These are phyloP conservation scores for Eublepharis macularius DNA, from an alignment of 2,113 vertebrate genomes.

Conservation along the genomic window DNA sequence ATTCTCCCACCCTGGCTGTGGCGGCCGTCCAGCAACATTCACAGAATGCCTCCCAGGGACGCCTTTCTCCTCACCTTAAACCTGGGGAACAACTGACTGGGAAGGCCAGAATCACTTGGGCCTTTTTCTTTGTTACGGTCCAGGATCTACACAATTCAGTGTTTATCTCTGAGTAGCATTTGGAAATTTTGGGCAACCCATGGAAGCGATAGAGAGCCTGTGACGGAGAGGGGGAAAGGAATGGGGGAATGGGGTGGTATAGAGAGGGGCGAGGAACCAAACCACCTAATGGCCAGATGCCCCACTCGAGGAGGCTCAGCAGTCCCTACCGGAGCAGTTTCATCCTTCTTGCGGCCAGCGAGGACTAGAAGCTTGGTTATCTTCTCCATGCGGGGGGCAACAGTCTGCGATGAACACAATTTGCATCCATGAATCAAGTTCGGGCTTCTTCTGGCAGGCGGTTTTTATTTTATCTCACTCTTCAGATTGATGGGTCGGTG, in stretches of 20 bases:
- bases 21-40: background rate
- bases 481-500: too few relatives aligned
- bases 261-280: background rate
- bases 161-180: background rate
- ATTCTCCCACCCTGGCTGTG: background rate
- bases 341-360: too few relatives aligned
- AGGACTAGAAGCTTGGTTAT: background rate
- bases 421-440: rapidly evolving
- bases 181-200: background rate
- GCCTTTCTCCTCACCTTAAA: too few relatives aligned
- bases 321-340: background rate
- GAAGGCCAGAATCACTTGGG: background rate
- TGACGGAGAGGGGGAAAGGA: background rate
- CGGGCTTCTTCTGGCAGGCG: too few relatives aligned
- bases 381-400: background rate
- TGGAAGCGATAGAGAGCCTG: background rate
- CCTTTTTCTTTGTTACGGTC: background rate
- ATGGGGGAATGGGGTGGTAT: background rate
- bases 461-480: background rate
- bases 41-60: background rate
- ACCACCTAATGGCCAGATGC: too few relatives aligned
- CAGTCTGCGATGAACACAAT: too few relatives aligned
- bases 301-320: background rate
- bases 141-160: background rate
- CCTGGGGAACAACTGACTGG: background rate